phyloP scores from a whole-genome alignment of 53 echinoderm and acorn worm species.

The Paracentrotus lividus region DNA sequence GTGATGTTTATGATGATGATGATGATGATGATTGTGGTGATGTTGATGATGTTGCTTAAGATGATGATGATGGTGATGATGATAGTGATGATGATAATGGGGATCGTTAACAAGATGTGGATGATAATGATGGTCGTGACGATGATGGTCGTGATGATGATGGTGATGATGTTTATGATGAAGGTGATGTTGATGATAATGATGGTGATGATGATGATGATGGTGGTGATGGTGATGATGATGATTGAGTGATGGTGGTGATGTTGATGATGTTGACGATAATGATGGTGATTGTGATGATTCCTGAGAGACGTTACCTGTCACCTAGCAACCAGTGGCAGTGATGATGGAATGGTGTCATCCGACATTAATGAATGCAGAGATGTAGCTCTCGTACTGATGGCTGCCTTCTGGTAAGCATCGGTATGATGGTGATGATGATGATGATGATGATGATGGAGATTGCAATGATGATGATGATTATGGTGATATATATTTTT shows the following conservation, averaged over 20 bases:
- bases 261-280: too few species aligned
- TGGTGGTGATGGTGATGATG: conserved; percentile 5
- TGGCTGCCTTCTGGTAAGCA: conserved; percentile 87
- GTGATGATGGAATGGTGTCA: conserved; percentile 57
- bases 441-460: not conserved
- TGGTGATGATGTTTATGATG: conserved; percentile 18
- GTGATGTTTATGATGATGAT: not conserved
- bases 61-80: conserved; percentile 30
- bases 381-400: conserved; percentile 72
- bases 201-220: conserved; percentile 30
- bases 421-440: not conserved
- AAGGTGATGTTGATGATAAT: not conserved
- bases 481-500: too few species aligned
- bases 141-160: too few species aligned
- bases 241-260: too few species aligned
- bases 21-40: conserved; percentile 13
- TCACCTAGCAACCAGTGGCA: conserved; percentile 59
- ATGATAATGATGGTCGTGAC: too few species aligned
- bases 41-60: not conserved
- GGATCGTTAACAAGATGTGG: too few species aligned
- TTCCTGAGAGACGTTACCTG: conserved; percentile 75
- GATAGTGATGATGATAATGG: not conserved
- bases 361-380: conserved; percentile 75
- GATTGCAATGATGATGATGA: not conserved
- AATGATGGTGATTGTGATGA: too few species aligned